Base-by-base conservation (phyloP, 2,888 invertebrate genomes). In the Acanthopleura granulata region DNA sequence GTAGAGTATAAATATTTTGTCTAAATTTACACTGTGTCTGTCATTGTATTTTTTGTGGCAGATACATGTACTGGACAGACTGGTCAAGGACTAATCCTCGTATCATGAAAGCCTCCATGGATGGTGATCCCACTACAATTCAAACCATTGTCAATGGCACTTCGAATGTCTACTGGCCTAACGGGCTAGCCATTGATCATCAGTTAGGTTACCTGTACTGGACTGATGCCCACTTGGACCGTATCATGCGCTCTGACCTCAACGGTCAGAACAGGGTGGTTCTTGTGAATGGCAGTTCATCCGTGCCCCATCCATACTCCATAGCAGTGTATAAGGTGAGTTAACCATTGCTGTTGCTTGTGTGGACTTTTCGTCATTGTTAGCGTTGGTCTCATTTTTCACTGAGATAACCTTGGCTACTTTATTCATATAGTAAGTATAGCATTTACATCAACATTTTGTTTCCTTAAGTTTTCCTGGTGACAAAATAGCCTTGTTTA, bases 151-250 rank as follows among this genome's bases (percentile, higher is more conserved):
- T 90, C 16, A 80, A 84, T 70, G 85, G 86, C 51, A 93, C 93
- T 76, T 93, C 93, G 0, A 80, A 83, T 14, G 95, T 97, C 0
- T 93, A 94, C 81, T 96, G 96, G 96, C 96, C 96, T 0, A 96
- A 96, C 88, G 96, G 96, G 22, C 94, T 96, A 75, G 94, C 96
- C 0, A 93, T 97, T 40, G 97, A 97, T 90, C 94, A 94, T 84
- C 94, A 94, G 86, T 93, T 94, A 0, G 94, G 95, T 84, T 92
- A 94, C 72, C 94, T 97, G 73, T 97, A 95, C 88, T 96, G 96
- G 95, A 96, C 95, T 0, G 96, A 97, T 86, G 96, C 96, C 0
- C 93, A 93, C 85, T 93, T 94, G 80, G 95, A 96, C 90, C 95
- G 94, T 86, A 95, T 97, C 73, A 95, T 94, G 0, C 94, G 94